Base-by-base conservation (phyloP, 1,140 invertebrate species). In the Macrostomum lignano region DNA sequence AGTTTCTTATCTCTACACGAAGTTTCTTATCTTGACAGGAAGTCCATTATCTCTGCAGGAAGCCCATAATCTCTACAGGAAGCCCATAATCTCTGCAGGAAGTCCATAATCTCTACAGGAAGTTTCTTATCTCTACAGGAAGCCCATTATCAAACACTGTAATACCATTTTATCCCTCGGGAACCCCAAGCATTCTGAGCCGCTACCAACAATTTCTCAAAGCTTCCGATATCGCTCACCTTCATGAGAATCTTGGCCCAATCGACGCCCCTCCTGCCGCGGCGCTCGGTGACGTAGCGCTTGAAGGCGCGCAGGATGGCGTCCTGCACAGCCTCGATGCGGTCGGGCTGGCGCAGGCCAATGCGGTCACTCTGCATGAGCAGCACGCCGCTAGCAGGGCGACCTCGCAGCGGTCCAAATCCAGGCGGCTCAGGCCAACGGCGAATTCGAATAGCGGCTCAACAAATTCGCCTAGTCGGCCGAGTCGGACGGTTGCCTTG, bases 161-260 rank as follows among this genome's bases (percentile, higher is more conserved):
- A n/a, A n/a, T n/a, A n/a, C n/a, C n/a, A n/a, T n/a, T n/a, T n/a
- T n/a, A n/a, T n/a, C n/a, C n/a, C n/a, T n/a, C n/a, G n/a, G n/a
- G n/a, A n/a, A n/a, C n/a, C n/a, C n/a, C n/a, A n/a, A n/a, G n/a
- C n/a, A n/a, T n/a, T n/a, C n/a, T n/a, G n/a, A n/a, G n/a, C n/a
- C n/a, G n/a, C n/a, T n/a, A n/a, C n/a, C n/a, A n/a, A n/a, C n/a
- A n/a, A n/a, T n/a, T n/a, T n/a, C n/a, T n/a, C n/a, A n/a, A n/a
- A n/a, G n/a, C n/a, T n/a, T n/a, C n/a, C n/a, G n/a, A n/a, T n/a
- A n/a, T n/a, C n/a, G n/a, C n/a, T n/a, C 3, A 52, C 49, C 35
- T 50, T 52, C 49, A 52, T 52, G 6, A 52, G 43, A 7, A 52
- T 46, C 36, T 49, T 50, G 0, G 48, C 48, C 48, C 48, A 52